phyloP scores from a whole-genome alignment of 2,797 vertebrate genomes.

The Sparus aurata region DNA sequence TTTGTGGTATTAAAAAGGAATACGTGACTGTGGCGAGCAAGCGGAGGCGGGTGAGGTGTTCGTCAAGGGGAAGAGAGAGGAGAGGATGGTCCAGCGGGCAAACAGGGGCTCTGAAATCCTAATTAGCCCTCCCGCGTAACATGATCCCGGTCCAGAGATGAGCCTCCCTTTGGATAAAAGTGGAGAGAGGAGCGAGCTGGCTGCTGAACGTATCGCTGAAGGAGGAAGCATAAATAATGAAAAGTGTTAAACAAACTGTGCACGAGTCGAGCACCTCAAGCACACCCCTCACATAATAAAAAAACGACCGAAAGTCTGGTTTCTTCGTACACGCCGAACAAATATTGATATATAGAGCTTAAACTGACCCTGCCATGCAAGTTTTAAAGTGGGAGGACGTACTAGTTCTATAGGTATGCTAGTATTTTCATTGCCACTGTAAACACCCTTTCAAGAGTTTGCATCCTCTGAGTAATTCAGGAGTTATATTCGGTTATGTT shows the following conservation, averaged over 20 bases:
- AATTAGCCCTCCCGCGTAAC: conserved; percentile 44
- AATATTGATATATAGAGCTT: background rate
- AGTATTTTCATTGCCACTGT: background rate
- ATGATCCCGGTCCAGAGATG: conserved; percentile 22
- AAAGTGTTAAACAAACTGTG: background rate
- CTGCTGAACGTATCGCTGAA: background rate
- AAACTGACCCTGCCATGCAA: background rate
- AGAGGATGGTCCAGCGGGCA: conserved; percentile 22
- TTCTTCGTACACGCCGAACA: background rate
- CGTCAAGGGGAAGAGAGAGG: conserved; percentile 29
- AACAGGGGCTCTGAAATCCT: conserved; percentile 46
- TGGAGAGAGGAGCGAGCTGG: conserved; percentile 4
- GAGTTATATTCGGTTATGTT: background rate
- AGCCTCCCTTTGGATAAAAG: conserved; percentile 1
- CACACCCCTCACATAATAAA: background rate
- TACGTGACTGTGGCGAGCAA: conserved; percentile 48
- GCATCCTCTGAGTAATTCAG: background rate
- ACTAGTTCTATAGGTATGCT: background rate
- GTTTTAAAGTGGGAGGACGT: background rate
- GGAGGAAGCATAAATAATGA: background rate
- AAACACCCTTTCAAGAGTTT: background rate
- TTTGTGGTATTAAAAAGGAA: conserved; percentile 71
- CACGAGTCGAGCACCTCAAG: background rate
- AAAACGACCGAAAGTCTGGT: background rate
- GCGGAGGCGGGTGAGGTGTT: conserved; percentile 6